Evolutionary conservation across 2,797 vertebrate genomes (phyloP).

Genomic region (Enoplosus armatus): DNA sequence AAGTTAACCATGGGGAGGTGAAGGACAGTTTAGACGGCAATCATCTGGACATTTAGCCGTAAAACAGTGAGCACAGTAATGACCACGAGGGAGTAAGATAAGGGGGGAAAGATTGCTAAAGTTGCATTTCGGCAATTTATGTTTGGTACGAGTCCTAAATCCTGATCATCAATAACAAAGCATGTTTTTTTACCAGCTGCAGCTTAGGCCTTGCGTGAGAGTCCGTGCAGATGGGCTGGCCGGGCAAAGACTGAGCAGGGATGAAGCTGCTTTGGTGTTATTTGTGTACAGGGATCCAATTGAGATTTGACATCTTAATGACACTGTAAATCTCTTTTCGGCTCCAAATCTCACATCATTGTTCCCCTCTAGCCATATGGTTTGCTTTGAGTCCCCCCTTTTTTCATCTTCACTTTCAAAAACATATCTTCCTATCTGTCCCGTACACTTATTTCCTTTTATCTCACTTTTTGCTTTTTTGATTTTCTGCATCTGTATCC

Average conservation of each 20-base stretch:
- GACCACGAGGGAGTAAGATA: neutral
- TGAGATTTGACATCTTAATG: constrained; percentile 53
- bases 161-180: constrained; percentile 25
- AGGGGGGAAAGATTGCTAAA: neutral
- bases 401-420: neutral
- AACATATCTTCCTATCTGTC: neutral
- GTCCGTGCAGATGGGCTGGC: constrained; percentile 32
- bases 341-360: constrained; percentile 14
- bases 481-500: neutral
- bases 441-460: neutral
- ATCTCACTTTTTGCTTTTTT: neutral
- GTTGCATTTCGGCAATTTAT: constrained; percentile 17
- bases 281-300: constrained; percentile 38
- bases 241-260: constrained; percentile 4
- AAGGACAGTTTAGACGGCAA: neutral
- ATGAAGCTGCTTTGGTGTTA: constrained; percentile 34
- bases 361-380: neutral
- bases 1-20: constrained; percentile 3
- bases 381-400: neutral
- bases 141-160: constrained; percentile 10
- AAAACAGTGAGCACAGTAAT: constrained; percentile 16
- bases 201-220: constrained; percentile 24
- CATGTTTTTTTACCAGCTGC: neutral
- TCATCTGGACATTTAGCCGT: constrained; percentile 30
- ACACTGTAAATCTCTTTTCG: constrained; percentile 43